Conservation (phyloP, 2,797 vertebrate genomes). For the Ibycter americanus region DNA sequence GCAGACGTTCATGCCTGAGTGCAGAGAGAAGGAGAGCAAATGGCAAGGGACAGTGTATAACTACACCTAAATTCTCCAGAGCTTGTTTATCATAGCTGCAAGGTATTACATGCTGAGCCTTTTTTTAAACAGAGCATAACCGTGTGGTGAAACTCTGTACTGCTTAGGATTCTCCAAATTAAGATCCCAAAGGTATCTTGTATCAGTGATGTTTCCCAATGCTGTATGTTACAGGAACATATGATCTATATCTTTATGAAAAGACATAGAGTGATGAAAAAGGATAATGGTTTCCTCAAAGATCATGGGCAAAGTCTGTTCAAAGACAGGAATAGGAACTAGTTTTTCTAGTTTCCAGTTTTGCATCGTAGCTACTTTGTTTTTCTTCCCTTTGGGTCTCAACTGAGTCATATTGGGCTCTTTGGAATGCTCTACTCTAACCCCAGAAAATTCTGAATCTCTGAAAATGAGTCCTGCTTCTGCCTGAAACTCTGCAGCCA, state of each 20-base stretch:
- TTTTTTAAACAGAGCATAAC: not conserved
- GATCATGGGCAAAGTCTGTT: not conserved
- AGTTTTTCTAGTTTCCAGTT: not conserved
- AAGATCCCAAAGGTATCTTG: not conserved
- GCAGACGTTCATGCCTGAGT: not conserved
- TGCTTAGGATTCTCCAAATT: not conserved
- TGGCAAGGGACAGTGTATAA: not conserved
- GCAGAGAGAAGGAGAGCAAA: not conserved
- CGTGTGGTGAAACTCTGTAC: not conserved
- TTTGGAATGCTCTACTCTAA: not conserved
- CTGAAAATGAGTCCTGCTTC: not conserved
- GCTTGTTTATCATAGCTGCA: not conserved
- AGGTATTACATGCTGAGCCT: not conserved
- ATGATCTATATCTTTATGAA: not conserved
- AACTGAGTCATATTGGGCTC: not conserved
- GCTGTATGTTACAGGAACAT: not conserved
- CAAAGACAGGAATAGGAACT: not conserved
- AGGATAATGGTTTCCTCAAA: not conserved
- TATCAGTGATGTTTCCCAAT: not conserved
- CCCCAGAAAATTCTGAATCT: not conserved
- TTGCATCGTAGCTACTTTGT: not conserved
- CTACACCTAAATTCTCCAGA: not conserved
- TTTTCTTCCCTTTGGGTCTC: not conserved
- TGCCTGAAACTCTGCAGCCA: not conserved
- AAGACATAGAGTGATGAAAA: not conserved